phyloP scores from a whole-genome alignment of 2,113 vertebrate species.

The Tonatia bakeri region DNA sequence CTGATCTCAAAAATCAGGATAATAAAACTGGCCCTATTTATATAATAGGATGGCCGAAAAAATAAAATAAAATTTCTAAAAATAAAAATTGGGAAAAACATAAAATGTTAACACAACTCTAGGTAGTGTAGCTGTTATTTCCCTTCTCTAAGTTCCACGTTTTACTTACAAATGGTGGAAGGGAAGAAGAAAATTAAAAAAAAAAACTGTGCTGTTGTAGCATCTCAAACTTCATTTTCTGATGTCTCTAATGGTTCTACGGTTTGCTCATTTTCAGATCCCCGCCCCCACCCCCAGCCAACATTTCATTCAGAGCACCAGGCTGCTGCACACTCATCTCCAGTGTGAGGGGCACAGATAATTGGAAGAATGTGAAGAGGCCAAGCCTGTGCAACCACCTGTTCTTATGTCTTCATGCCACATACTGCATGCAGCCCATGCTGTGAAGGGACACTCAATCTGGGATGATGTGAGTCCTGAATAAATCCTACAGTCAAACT shows the following conservation, averaged over 20 bases:
- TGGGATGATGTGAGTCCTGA: background rate
- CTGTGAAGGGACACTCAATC: background rate
- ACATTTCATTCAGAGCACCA: background rate
- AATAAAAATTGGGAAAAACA: background rate
- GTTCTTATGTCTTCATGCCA: background rate
- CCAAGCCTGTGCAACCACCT: background rate
- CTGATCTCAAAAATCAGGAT: background rate
- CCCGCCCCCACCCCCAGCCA: background rate
- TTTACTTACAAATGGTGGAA: slow-evolving; percentile 1
- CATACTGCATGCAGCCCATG: background rate
- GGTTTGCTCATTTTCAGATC: background rate
- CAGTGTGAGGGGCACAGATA: background rate
- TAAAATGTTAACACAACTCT: background rate
- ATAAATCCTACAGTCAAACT: background rate
- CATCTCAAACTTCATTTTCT: background rate
- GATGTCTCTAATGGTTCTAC: background rate
- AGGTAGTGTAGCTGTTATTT: background rate
- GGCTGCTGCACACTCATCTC: background rate
- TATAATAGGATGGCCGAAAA: background rate
- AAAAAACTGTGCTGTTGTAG: background rate
- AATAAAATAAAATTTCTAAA: background rate
- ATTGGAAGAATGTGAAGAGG: background rate
- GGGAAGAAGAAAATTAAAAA: background rate
- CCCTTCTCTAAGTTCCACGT: background rate
- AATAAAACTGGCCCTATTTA: background rate